Evolutionary conservation across 2,113 vertebrate genomes (phyloP).

Genomic region (Cyrtonyx montezumae): DNA sequence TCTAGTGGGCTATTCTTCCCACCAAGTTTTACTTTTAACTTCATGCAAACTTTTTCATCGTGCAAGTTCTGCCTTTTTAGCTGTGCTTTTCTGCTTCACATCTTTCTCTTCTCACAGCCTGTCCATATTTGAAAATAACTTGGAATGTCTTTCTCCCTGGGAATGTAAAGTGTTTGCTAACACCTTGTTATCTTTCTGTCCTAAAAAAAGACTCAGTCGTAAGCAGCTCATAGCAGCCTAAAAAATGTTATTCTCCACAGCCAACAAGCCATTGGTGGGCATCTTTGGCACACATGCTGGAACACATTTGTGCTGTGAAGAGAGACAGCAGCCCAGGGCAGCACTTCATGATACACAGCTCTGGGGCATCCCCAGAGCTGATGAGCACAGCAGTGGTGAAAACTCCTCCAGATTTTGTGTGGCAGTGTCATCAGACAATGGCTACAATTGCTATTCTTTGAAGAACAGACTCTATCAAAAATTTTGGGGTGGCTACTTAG

Average conservation of each 20-base stretch:
- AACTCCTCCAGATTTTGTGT: neutral
- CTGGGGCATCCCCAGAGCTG: neutral
- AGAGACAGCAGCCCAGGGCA: neutral
- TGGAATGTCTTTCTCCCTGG: neutral
- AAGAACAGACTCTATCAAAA: neutral
- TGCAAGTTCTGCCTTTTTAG: neutral
- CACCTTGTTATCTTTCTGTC: neutral
- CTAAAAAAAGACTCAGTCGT: neutral
- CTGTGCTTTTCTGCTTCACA: neutral
- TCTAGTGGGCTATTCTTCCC: neutral
- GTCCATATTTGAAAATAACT: neutral
- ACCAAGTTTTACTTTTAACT: neutral
- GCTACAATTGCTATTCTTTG: neutral
- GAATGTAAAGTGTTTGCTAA: neutral
- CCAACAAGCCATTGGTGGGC: neutral
- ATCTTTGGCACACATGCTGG: neutral
- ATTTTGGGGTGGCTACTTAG: neutral
- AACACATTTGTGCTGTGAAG: neutral
- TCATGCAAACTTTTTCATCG: neutral
- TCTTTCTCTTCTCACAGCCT: neutral
- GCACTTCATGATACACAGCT: neutral
- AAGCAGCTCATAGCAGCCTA: neutral
- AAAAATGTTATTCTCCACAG: neutral
- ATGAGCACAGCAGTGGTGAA: neutral
- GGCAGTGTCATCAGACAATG: neutral